A percentile compares a stretch with the other conserved stretches of the same genome.
Evolutionary conservation across 2,888 invertebrate genomes (phyloP).

Genomic region (Heteropelma amictum): DNA sequence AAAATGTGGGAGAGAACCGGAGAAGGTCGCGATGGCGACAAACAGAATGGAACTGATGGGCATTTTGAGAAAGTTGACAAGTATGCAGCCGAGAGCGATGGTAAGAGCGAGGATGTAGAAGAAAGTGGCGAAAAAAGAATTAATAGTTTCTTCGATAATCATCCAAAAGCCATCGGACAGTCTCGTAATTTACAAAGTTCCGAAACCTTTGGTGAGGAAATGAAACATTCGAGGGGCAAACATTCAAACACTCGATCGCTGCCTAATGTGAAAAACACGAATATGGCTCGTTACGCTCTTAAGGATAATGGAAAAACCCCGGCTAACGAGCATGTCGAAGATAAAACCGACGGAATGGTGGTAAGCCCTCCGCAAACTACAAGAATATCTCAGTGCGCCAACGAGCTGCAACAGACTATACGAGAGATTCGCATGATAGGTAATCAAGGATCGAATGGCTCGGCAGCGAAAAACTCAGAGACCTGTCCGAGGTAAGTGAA

Average conservation of each 20-base stretch:
- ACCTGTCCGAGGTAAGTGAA: conserved; percentile 60
- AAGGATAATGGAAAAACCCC: conserved; percentile 10
- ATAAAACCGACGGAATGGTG: conserved; percentile 7
- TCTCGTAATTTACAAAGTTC: conserved; percentile 7
- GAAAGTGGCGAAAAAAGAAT: conserved; percentile 1
- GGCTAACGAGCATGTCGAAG: not conserved
- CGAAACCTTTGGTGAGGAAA: conserved; percentile 8
- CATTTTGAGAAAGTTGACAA: not conserved
- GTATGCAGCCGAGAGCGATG: conserved; percentile 13
- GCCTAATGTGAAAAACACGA: conserved; percentile 39
- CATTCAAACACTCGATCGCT: conserved; percentile 24
- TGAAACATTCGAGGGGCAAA: not conserved
- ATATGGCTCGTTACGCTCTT: not conserved
- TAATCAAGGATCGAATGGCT: conserved; percentile 25
- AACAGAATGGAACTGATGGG: not conserved
- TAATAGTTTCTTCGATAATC: not conserved
- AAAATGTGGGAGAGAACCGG: conserved; percentile 64
- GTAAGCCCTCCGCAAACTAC: conserved; percentile 31
- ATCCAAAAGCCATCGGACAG: not conserved
- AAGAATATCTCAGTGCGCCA: conserved; percentile 19
- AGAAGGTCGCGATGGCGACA: conserved; percentile 28
- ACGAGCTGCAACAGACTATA: conserved; percentile 34
- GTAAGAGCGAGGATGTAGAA: conserved; percentile 7
- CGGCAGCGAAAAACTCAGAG: conserved; percentile 62
- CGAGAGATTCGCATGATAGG: conserved; percentile 33